phyloP scores from a whole-genome alignment of 35 echinoderm and acorn worm genomes.

The Acanthaster planci region DNA sequence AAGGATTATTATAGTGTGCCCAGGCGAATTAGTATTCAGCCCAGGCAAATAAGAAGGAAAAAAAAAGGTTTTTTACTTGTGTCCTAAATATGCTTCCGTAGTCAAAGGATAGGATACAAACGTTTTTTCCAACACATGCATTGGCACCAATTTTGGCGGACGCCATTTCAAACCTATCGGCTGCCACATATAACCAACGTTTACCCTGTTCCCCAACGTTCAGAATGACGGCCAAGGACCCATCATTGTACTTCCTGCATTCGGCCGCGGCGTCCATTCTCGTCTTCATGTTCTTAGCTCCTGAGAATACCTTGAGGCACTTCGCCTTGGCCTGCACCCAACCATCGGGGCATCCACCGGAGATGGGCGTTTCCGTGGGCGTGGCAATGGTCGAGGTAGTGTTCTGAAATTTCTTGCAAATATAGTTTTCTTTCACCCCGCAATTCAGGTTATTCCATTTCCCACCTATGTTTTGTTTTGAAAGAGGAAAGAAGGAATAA shows the following conservation, averaged over 20 bases:
- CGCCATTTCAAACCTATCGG: too few species aligned
- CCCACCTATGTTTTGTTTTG: neutral
- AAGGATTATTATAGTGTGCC: too few species aligned
- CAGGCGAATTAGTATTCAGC: too few species aligned
- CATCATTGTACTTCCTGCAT: neutral
- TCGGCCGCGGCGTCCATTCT: neutral
- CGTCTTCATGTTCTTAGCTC: neutral
- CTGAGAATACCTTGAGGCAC: neutral
- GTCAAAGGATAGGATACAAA: too few species aligned
- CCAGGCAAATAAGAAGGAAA: too few species aligned
- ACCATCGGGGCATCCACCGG: neutral
- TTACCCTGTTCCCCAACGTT: neutral
- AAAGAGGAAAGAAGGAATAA: too few species aligned
- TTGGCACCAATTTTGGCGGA: too few species aligned
- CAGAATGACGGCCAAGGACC: neutral
- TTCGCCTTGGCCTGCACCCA: neutral
- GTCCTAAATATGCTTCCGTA: too few species aligned
- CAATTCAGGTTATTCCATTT: neutral
- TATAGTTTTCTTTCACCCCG: neutral
- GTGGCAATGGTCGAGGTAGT: neutral
- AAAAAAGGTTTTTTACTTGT: too few species aligned
- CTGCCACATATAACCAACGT: too few species aligned
- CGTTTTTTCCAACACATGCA: too few species aligned
- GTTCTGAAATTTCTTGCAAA: neutral
- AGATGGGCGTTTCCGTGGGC: neutral